phyloP scores from a whole-genome alignment of 2,888 invertebrate species.

The Melinaea menophilus region DNA sequence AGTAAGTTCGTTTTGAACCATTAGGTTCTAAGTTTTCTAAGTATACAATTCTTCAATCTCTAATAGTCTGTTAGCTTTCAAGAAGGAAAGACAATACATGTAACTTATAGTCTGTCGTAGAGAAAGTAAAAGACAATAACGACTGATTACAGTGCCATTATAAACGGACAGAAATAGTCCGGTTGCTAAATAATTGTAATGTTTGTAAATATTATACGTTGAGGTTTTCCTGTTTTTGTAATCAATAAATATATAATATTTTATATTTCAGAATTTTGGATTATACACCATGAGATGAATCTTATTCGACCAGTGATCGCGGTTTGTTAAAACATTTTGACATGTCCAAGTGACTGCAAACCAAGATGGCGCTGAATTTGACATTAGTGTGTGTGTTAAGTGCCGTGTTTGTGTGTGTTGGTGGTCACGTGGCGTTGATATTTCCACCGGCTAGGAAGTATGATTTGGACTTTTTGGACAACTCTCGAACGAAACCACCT shows the following conservation, averaged over 20 bases:
- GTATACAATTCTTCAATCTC: too few relatives aligned
- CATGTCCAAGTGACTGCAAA: conserved; percentile 23
- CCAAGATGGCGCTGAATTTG: conserved; percentile 51
- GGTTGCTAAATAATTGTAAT: background rate
- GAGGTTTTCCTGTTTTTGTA: conserved; percentile 9
- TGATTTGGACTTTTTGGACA: conserved; percentile 95
- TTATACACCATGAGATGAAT: conserved; percentile 8
- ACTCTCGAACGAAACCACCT: conserved; percentile 90
- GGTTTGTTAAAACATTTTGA: conserved; percentile 24
- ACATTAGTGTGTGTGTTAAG: conserved; percentile 44
- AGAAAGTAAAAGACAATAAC: too few relatives aligned
- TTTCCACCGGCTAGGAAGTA: conserved; percentile 93
- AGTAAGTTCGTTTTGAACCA: too few relatives aligned
- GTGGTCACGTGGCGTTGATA: conserved; percentile 89
- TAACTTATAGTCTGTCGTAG: too few relatives aligned
- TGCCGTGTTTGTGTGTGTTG: conserved; percentile 49
- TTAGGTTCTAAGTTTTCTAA: too few relatives aligned
- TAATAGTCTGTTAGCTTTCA: too few relatives aligned
- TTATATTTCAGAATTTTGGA: conserved; percentile 16
- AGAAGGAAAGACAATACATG: too few relatives aligned
- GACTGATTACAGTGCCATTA: too few relatives aligned
- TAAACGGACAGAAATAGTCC: conserved; percentile 9
- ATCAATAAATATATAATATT: background rate
- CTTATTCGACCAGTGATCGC: background rate
- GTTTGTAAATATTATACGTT: conserved; percentile 14